Conservation (phyloP, 2,113 vertebrate species). For the Oreochromis aureus region DNA sequence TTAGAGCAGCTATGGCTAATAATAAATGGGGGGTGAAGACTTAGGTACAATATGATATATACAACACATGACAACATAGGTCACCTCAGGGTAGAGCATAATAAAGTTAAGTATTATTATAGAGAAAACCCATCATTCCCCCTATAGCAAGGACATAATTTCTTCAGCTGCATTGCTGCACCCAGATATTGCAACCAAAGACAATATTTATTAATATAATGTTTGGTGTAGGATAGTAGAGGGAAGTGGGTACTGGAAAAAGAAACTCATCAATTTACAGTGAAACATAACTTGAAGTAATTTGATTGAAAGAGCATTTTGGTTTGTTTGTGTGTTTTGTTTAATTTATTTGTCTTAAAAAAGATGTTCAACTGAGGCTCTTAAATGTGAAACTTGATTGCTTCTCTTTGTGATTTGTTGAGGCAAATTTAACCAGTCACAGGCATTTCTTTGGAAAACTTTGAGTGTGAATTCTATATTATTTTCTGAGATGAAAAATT, state of each 20-base stretch:
- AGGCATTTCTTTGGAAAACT: background rate
- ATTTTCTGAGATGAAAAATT: background rate
- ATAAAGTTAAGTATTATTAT: background rate
- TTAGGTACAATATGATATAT: background rate
- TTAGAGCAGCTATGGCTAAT: accelerated
- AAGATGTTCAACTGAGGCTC: background rate
- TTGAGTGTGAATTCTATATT: background rate
- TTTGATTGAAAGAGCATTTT: background rate
- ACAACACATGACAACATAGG: background rate
- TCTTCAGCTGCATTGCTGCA: background rate
- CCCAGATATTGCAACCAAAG: background rate
- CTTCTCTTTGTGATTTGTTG: background rate
- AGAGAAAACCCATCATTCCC: background rate
- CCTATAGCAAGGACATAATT: background rate
- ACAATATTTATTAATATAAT: background rate
- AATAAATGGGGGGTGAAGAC: background rate
- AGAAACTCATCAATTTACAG: background rate
- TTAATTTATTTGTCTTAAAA: background rate
- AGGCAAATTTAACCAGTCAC: background rate
- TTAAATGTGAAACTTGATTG: background rate
- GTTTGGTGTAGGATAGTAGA: accelerated
- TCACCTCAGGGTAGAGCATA: accelerated
- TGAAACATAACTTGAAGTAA: background rate
- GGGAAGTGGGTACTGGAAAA: background rate
- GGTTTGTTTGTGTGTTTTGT: background rate